Evolutionary conservation across 2,797 vertebrate genomes (phyloP).

Genomic region (Rousettus madagascariensis): DNA sequence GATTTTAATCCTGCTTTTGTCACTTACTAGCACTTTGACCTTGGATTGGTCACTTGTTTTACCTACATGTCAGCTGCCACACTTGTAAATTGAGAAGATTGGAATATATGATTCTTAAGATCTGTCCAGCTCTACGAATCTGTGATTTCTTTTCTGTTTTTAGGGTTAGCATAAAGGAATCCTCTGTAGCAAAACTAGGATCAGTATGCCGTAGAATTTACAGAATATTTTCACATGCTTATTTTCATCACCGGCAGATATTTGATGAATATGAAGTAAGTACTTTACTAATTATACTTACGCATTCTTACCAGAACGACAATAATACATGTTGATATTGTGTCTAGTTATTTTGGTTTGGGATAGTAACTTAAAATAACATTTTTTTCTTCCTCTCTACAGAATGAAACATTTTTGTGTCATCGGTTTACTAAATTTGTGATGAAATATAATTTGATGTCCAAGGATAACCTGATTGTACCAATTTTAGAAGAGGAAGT

Average conservation of each 20-base stretch:
- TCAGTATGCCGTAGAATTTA: constrained; percentile 99
- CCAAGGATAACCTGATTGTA: constrained; percentile 99
- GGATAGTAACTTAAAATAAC: constrained; percentile 50
- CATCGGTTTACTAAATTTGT: constrained; percentile 99
- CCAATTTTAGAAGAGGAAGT: constrained; percentile 98
- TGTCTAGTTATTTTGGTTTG: constrained; percentile 34
- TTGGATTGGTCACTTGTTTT: neutral
- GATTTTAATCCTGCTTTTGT: neutral
- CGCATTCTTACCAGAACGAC: constrained; percentile 14
- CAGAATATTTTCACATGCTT: constrained; percentile 99
- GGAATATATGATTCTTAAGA: neutral
- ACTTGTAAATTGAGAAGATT: constrained; percentile 6
- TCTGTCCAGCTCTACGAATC: constrained; percentile 14
- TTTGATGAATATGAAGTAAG: constrained; percentile 99
- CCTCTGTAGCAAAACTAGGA: constrained; percentile 98
- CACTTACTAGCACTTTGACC: neutral
- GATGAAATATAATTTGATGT: constrained; percentile 99
- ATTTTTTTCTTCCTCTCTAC: constrained; percentile 70
- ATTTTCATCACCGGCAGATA: constrained; percentile 99
- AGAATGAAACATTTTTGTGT: constrained; percentile 99
- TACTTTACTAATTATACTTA: constrained; percentile 59
- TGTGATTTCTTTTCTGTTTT: constrained; percentile 66
- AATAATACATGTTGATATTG: neutral
- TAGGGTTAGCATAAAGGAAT: constrained; percentile 99
- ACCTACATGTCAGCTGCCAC: neutral